A percentile compares a stretch with the other conserved stretches of the same genome.
phyloP scores from a whole-genome alignment of 1,140 invertebrate species.

The Archegozetes longisetosus region DNA sequence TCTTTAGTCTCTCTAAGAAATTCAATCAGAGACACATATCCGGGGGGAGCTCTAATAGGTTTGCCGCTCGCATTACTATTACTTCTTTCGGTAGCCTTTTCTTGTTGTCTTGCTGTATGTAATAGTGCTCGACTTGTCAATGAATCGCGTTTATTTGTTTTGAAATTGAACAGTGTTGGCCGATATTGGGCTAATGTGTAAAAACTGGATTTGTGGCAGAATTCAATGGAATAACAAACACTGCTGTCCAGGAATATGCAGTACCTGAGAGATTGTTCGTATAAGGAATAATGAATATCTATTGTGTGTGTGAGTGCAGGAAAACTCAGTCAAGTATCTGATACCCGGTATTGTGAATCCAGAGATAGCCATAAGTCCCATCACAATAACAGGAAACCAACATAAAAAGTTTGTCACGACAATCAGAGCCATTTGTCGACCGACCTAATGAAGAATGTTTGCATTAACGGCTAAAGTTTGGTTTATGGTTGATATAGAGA shows the following conservation, averaged over 20 bases:
- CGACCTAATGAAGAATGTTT: conserved; percentile 18
- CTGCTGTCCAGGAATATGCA: conserved; percentile 33
- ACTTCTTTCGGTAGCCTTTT: neutral
- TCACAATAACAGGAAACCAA: conserved; percentile 34
- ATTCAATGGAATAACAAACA: conserved; percentile 34
- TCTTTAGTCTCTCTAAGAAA: conserved; percentile 20
- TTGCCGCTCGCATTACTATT: neutral
- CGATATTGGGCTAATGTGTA: conserved; percentile 29
- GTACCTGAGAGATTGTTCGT: too few relatives aligned
- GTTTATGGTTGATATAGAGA: too few relatives aligned
- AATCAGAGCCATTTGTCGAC: conserved; percentile 32
- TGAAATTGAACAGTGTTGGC: neutral
- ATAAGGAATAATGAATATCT: too few relatives aligned
- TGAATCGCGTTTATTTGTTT: neutral
- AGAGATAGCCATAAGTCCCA: conserved; percentile 30
- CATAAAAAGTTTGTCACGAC: conserved; percentile 32
- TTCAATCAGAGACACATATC: conserved; percentile 21
- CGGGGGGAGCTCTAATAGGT: conserved; percentile 21
- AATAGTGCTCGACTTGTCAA: neutral
- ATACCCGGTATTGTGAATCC: conserved; percentile 27
- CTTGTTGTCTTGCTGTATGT: neutral
- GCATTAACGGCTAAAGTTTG: too few relatives aligned
- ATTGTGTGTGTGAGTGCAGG: too few relatives aligned
- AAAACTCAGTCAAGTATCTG: neutral
- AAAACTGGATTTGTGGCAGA: conserved; percentile 33